Percentiles rank a stretch among this genome's conserved stretches.
Evolutionary conservation across 2,888 invertebrate species (phyloP).

Genomic region (Drosophila quasianomalipes): DNA sequence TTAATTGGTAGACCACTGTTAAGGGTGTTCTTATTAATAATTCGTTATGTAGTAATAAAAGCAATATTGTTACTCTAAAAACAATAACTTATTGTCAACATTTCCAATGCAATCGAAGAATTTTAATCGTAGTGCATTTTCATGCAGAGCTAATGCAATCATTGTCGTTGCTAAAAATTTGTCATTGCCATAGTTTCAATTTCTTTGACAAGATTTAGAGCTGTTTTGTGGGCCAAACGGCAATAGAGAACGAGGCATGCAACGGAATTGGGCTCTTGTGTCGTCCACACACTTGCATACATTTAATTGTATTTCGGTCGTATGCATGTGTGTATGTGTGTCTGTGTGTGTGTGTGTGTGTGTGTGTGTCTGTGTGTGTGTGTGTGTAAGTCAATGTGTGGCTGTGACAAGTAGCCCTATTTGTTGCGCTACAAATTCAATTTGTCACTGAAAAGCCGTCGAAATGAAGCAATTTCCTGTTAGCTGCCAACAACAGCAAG

Average conservation of each 20-base stretch:
- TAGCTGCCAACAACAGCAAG: conserved; percentile 47
- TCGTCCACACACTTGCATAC: conserved; percentile 15
- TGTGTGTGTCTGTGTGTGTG: conserved; percentile 14
- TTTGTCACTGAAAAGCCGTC: conserved; percentile 75
- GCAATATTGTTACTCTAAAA: background rate
- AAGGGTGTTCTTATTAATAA: background rate
- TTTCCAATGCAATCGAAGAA: background rate
- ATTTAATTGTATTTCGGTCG: conserved; percentile 28
- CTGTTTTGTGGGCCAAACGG: conserved; percentile 4
- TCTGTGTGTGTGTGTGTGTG: background rate
- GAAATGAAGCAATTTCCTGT: conserved; percentile 73
- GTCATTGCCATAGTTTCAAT: background rate
- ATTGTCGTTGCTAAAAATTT: background rate
- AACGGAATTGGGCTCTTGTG: conserved; percentile 14
- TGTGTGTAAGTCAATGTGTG: conserved; percentile 24
- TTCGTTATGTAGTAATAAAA: background rate
- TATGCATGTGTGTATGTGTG: background rate
- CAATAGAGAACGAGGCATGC: conserved; percentile 1
- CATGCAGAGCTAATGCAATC: background rate
- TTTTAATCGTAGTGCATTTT: background rate
- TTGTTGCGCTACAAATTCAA: conserved; percentile 71
- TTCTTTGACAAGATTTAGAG: background rate
- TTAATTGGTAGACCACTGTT: conserved; percentile 7
- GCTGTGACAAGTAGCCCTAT: conserved; percentile 70
- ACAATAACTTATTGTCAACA: background rate